Conservation (phyloP, 1,140 invertebrate species). For the Drosophila prosaltans region DNA sequence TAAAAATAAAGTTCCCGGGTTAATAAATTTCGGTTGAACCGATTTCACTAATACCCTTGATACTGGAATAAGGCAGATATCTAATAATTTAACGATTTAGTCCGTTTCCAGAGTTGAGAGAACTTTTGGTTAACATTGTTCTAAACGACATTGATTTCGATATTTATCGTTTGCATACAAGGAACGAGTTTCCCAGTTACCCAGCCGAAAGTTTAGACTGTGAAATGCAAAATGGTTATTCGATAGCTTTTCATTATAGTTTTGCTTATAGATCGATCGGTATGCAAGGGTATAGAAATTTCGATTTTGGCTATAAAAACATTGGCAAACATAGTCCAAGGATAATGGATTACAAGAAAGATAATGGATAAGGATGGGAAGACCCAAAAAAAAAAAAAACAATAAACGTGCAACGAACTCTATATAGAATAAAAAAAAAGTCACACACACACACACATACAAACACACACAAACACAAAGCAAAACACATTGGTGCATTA, state of each 20-base stretch:
- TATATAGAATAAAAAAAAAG: conserved; percentile 39
- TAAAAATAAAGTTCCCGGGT: conserved; percentile 15
- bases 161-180: too few species aligned
- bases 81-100: too few species aligned
- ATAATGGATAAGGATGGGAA: conserved; percentile 43
- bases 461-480: conserved; percentile 23
- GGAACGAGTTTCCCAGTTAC: too few species aligned
- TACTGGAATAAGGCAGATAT: too few species aligned
- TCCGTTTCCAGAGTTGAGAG: too few species aligned
- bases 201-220: too few species aligned
- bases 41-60: not conserved
- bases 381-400: conserved; percentile 51
- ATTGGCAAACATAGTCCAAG: not conserved
- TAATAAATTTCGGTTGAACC: conserved; percentile 26
- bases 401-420: conserved; percentile 80
- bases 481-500: conserved; percentile 64
- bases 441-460: conserved; percentile 18
- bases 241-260: too few species aligned
- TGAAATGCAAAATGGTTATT: too few species aligned
- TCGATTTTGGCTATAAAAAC: not conserved
- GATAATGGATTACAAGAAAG: conserved; percentile 29
- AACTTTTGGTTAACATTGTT: too few species aligned
- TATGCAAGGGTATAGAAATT: conserved; percentile 6
- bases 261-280: not conserved
- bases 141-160: too few species aligned